These are phyloP conservation scores for Bradypodion pumilum DNA, from an alignment of 2,797 vertebrate species.

Conservation along the genomic window DNA sequence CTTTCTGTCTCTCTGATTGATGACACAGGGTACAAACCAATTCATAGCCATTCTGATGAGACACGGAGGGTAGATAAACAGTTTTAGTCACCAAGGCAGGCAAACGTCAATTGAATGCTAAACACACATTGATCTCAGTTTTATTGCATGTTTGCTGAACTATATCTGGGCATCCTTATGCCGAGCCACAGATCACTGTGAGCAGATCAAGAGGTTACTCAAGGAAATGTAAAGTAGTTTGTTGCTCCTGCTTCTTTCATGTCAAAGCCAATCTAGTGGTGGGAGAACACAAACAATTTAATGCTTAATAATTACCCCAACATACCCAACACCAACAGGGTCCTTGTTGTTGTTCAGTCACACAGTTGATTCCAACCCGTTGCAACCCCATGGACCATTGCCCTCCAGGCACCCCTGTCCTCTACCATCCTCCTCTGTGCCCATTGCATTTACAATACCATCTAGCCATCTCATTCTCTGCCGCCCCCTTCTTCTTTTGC, in stretches of 20 bases:
- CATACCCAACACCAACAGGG: no score
- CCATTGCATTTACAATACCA: no score
- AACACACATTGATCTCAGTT: not conserved
- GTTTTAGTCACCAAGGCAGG: not conserved
- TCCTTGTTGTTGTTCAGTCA: no score
- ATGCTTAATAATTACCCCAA: no score
- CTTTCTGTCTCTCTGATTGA: not conserved
- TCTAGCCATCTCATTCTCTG: no score
- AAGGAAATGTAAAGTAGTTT: not conserved
- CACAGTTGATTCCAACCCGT: no score
- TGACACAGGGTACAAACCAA: not conserved
- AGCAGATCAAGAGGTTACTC: not conserved
- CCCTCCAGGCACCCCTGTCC: no score
- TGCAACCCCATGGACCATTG: no score
- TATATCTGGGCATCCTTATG: not conserved
- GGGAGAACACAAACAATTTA: no score
- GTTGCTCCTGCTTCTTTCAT: not conserved
- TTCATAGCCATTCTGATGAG: not conserved
- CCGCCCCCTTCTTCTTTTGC: no score
- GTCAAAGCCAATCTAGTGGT: no score
- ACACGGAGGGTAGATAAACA: not conserved
- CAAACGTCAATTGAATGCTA: conserved; percentile 7
- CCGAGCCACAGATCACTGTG: not conserved
- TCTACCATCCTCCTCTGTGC: no score
- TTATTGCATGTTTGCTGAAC: not conserved